Evolutionary conservation across 1,140 invertebrate species (phyloP).

Genomic region (Trachelipus rathkii): DNA sequence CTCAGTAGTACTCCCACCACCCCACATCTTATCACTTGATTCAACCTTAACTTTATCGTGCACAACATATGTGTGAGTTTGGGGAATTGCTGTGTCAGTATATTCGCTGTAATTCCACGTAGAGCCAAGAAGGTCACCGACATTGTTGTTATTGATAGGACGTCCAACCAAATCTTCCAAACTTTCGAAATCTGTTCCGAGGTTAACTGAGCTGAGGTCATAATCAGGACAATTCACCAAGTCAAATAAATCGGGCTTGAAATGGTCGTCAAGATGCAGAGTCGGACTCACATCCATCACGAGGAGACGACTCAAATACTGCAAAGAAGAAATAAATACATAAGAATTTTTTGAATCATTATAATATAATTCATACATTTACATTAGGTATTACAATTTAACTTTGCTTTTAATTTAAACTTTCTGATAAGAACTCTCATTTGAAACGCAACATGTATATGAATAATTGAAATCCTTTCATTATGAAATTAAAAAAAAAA

Average conservation of each 20-base stretch:
- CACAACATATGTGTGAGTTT: not conserved
- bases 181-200: slow-evolving; percentile 35
- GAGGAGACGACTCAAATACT: not conserved
- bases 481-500: too few relatives aligned
- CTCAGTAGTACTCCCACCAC: slow-evolving; percentile 34
- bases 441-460: too few relatives aligned
- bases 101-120: slow-evolving; percentile 35
- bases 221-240: slow-evolving; percentile 36
- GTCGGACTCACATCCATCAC: slow-evolving; percentile 43
- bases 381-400: too few relatives aligned
- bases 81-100: slow-evolving; percentile 29
- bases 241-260: slow-evolving; percentile 40
- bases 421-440: too few relatives aligned
- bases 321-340: too few relatives aligned
- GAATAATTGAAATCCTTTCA: too few relatives aligned
- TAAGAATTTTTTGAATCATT: too few relatives aligned
- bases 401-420: too few relatives aligned
- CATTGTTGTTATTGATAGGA: slow-evolving; percentile 36
- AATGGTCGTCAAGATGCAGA: slow-evolving; percentile 37
- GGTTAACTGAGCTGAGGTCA: slow-evolving; percentile 31
- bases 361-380: too few relatives aligned
- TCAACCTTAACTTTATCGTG: slow-evolving; percentile 36
- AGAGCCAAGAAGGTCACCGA: slow-evolving; percentile 32
- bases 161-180: slow-evolving; percentile 38
- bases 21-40: slow-evolving; percentile 45